These are phyloP conservation scores for Lepidochitona cinerea DNA, from an alignment of 2,888 invertebrate genomes.

Conservation along the genomic window DNA sequence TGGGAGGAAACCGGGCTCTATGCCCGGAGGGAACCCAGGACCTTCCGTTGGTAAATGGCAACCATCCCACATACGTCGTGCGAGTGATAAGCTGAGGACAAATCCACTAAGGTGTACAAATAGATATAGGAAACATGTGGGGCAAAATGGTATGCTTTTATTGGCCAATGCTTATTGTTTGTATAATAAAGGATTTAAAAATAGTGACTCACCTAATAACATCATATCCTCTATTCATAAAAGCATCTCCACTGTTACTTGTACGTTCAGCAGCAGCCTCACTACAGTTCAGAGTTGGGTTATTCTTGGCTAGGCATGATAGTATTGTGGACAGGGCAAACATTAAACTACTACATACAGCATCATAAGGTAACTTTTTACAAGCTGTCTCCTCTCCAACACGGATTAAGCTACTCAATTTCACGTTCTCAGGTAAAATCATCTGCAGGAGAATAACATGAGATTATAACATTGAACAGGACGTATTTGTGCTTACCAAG, in stretches of 20 bases:
- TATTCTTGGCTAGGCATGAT: constrained; percentile 63
- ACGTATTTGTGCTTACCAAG: too few relatives aligned
- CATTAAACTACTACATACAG: constrained; percentile 63
- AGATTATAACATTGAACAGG: not conserved
- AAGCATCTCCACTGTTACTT: constrained; percentile 59
- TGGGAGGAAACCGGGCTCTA: too few relatives aligned
- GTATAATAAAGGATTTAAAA: too few relatives aligned
- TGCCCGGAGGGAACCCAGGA: too few relatives aligned
- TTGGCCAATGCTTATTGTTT: too few relatives aligned
- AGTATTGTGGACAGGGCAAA: constrained; percentile 59
- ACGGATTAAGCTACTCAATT: not conserved
- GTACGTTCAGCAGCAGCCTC: constrained; percentile 62
- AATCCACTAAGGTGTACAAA: too few relatives aligned
- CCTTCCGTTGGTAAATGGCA: too few relatives aligned
- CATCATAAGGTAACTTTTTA: constrained; percentile 65
- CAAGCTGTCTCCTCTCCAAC: not conserved
- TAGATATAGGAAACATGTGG: too few relatives aligned
- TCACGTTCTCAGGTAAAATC: constrained; percentile 34
- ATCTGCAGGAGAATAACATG: constrained; percentile 27
- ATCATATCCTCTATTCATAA: constrained; percentile 65
- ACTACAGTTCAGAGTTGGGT: constrained; percentile 56
- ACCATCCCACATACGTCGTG: too few relatives aligned
- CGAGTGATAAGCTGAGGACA: too few relatives aligned
- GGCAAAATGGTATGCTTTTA: too few relatives aligned
- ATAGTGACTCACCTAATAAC: constrained; percentile 64